phyloP scores from a whole-genome alignment of 1,140 invertebrate genomes.

The Schlechtendalia chinensis region DNA sequence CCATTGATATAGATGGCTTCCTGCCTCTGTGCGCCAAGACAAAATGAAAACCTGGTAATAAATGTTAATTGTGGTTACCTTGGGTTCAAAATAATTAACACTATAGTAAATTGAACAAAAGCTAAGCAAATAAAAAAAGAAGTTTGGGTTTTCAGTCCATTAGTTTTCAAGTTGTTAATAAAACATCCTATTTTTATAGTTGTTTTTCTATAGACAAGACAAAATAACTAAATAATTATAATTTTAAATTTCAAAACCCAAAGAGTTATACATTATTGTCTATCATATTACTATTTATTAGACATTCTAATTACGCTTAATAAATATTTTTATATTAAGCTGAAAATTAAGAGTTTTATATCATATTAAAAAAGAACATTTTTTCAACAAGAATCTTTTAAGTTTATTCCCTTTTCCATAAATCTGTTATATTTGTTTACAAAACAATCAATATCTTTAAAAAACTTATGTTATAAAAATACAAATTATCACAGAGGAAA shows the following conservation, averaged over 20 bases:
- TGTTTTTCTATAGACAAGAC: neutral
- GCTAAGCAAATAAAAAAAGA: constrained; percentile 49
- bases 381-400: neutral
- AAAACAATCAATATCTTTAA: constrained; percentile 2
- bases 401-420: constrained; percentile 31
- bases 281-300: neutral
- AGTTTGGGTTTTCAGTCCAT: constrained; percentile 45
- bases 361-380: constrained; percentile 27
- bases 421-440: constrained; percentile 32
- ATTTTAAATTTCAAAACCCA: neutral
- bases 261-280: neutral
- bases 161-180: constrained; percentile 41
- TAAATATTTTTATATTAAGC: neutral
- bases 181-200: neutral
- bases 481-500: constrained; percentile 35
- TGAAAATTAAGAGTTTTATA: neutral
- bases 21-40: constrained; percentile 40
- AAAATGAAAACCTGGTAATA: constrained; percentile 45
- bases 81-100: constrained; percentile 17
- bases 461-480: neutral
- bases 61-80: constrained; percentile 43
- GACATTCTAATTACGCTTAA: neutral
- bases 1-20: constrained; percentile 40
- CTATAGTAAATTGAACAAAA: constrained; percentile 26
- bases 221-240: constrained; percentile 7